Conservation (phyloP, 2,888 invertebrate genomes). For the Sarcophaga rosellei region DNA sequence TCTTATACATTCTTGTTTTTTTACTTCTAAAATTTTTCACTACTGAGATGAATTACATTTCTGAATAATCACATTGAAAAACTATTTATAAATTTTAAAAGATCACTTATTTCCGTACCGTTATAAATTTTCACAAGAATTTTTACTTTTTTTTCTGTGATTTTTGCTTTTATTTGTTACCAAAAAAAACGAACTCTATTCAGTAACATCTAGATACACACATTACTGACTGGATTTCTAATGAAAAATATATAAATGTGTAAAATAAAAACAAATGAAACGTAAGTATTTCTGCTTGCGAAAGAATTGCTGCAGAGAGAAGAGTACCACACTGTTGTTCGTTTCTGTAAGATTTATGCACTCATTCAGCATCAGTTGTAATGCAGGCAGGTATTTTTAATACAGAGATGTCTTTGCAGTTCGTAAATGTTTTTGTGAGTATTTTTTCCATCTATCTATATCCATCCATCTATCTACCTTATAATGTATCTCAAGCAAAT, state of each 20-base stretch:
- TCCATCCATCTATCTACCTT: neutral
- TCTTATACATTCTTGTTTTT: too few relatives aligned
- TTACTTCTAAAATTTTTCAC: too few relatives aligned
- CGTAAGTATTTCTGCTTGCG: neutral
- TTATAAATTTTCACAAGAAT: slow-evolving; percentile 9
- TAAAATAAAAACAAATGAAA: slow-evolving; percentile 54
- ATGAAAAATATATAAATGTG: slow-evolving; percentile 41
- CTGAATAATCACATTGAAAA: too few relatives aligned
- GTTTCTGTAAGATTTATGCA: slow-evolving; percentile 10
- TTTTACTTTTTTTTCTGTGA: neutral
- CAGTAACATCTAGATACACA: slow-evolving; percentile 55
- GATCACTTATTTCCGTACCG: slow-evolving; percentile 12
- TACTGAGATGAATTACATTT: too few relatives aligned
- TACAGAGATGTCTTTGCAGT: neutral
- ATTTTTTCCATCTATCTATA: neutral
- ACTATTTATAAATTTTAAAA: too few relatives aligned
- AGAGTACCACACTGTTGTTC: neutral
- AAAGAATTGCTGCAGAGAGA: neutral
- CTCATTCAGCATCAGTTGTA: slow-evolving; percentile 32
- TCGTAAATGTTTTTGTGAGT: neutral
- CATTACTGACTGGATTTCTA: slow-evolving; percentile 40
- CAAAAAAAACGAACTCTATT: slow-evolving; percentile 27
- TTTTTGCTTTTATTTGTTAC: neutral
- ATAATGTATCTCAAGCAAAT: neutral
- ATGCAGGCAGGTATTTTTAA: neutral